Conservation (phyloP, 2,797 vertebrate species). For the Tenualosa thibaudeaui region DNA sequence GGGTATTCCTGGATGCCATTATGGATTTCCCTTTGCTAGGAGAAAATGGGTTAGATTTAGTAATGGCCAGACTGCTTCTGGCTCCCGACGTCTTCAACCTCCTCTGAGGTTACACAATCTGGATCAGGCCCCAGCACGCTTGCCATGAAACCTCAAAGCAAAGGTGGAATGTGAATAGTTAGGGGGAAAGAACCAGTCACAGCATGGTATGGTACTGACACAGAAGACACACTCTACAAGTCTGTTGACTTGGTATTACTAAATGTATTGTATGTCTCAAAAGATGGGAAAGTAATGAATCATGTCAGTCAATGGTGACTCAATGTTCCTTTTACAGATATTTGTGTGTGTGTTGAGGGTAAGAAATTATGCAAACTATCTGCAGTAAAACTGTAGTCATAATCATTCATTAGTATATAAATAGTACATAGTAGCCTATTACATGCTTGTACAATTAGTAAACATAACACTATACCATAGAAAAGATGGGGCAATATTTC, state of each 20-base stretch:
- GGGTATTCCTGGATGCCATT: neutral
- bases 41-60: neutral
- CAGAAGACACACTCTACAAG: neutral
- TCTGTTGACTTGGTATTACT: neutral
- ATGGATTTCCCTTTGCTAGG: neutral
- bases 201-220: neutral
- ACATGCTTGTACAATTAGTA: no score
- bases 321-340: no score
- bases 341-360: no score
- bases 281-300: neutral
- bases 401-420: no score
- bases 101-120: neutral
- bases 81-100: neutral
- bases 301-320: no score
- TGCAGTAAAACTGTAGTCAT: no score
- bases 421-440: no score
- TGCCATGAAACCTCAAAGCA: neutral
- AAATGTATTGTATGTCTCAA: neutral
- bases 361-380: no score
- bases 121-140: neutral
- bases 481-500: neutral
- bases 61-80: neutral
- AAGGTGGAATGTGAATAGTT: neutral
- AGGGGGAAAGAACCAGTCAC: neutral
- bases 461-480: no score